Evolutionary conservation across 2,888 invertebrate genomes (phyloP).

Genomic region (Apamea epomidion): DNA sequence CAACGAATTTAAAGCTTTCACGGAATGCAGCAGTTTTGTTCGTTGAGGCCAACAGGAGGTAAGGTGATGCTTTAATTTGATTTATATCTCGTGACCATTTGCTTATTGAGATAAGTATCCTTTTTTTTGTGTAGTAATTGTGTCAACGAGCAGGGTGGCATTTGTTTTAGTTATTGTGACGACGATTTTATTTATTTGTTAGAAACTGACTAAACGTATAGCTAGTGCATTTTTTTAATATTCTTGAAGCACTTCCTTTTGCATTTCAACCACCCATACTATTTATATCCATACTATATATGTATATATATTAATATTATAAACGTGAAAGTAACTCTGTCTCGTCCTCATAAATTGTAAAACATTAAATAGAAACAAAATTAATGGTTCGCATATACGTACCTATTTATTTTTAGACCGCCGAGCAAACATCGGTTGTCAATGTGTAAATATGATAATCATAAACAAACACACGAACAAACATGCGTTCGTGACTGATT

Average conservation of each 20-base stretch:
- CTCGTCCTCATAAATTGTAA: background rate
- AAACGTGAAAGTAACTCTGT: too few species aligned
- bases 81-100: too few species aligned
- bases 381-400: background rate
- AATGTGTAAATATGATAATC: constrained; percentile 30
- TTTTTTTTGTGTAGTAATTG: too few species aligned
- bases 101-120: too few species aligned
- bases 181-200: background rate
- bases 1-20: background rate
- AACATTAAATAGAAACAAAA: background rate
- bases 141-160: too few species aligned
- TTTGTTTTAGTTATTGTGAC: background rate
- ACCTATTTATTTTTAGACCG: background rate
- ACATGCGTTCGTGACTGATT: constrained; percentile 2
- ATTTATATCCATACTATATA: too few species aligned
- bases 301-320: too few species aligned
- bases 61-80: too few species aligned
- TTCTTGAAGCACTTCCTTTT: too few species aligned
- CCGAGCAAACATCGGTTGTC: background rate
- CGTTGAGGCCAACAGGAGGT: background rate
- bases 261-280: too few species aligned
- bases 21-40: background rate
- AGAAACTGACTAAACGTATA: background rate
- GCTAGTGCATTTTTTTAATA: background rate
- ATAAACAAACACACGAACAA: constrained; percentile 17